Evolutionary conservation across 2,797 vertebrate species (phyloP).

Genomic region (Picus viridis): DNA sequence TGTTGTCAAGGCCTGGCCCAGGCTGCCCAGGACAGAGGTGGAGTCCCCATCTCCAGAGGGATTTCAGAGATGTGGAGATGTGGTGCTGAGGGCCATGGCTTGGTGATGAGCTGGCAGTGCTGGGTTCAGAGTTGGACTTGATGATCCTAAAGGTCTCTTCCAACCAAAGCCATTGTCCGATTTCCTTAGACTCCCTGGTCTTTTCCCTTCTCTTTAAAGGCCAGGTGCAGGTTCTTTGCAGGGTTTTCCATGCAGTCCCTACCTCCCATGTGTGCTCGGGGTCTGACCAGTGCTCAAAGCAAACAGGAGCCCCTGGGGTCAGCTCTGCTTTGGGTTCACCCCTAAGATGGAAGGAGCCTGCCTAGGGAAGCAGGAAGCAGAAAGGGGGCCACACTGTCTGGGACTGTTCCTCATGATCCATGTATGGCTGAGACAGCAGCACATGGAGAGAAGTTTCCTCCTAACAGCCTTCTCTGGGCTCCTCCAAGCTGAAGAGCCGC

Average conservation of each 20-base stretch:
- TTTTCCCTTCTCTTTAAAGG: background rate
- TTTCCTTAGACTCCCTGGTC: background rate
- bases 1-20: background rate
- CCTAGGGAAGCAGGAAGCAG: background rate
- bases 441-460: too few species aligned
- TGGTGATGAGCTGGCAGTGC: too few species aligned
- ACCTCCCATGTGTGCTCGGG: background rate
- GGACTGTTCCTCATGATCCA: too few species aligned
- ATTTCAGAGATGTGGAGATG: too few species aligned
- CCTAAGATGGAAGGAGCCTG: background rate
- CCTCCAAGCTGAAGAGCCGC: slow-evolving; percentile 23
- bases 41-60: too few species aligned
- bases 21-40: background rate
- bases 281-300: background rate
- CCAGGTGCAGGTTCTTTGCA: background rate
- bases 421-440: too few species aligned
- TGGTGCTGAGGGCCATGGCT: too few species aligned
- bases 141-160: background rate
- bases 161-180: background rate
- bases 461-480: background rate
- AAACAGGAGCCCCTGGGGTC: background rate
- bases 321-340: background rate
- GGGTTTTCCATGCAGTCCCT: background rate
- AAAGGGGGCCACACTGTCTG: background rate
- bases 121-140: too few species aligned